phyloP scores from a whole-genome alignment of 2,797 vertebrate species.

The Coendou prehensilis region DNA sequence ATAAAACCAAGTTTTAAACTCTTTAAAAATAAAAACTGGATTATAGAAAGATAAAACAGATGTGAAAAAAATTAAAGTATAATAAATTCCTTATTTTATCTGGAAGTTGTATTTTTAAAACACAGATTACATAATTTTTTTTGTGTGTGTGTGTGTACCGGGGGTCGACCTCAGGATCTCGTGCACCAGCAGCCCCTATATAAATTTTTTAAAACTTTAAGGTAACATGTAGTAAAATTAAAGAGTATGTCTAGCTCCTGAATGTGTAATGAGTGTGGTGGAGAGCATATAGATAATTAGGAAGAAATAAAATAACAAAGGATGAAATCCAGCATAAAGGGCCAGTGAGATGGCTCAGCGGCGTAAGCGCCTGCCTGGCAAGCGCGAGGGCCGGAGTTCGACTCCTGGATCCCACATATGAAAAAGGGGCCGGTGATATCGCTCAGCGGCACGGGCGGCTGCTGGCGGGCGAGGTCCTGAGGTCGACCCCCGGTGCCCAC shows the following conservation, averaged over 20 bases:
- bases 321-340: background rate
- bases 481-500: too few species aligned
- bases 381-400: too few species aligned
- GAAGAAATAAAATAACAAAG: slow-evolving; percentile 45
- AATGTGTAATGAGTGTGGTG: background rate
- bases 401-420: too few species aligned
- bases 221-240: background rate
- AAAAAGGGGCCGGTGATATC: too few species aligned
- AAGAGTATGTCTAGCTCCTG: background rate
- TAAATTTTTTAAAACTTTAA: slow-evolving; percentile 14
- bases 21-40: slow-evolving; percentile 50
- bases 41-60: background rate
- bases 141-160: too few species aligned
- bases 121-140: background rate
- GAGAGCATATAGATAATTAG: background rate
- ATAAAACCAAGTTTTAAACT: background rate
- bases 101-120: slow-evolving; percentile 28
- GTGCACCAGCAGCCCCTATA: too few species aligned
- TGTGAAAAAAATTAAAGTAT: background rate
- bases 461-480: too few species aligned
- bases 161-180: too few species aligned
- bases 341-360: too few species aligned
- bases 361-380: too few species aligned
- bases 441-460: too few species aligned
- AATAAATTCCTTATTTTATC: slow-evolving; percentile 42